Base-by-base conservation (phyloP, 2,113 vertebrate genomes). In the Galeopterus variegatus region DNA sequence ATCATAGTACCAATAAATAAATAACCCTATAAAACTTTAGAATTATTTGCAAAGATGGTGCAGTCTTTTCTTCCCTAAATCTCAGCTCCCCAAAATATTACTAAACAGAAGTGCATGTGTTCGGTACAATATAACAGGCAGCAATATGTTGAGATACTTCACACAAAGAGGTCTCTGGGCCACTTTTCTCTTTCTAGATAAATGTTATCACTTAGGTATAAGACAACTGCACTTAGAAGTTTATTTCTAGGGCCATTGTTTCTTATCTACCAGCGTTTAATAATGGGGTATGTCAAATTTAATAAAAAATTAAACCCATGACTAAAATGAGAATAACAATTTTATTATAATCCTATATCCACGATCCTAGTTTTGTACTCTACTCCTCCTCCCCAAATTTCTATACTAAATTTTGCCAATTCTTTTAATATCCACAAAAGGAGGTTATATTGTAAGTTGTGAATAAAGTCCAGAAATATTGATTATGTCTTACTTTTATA, bases 41-140 rank as follows among this genome's bases (percentile, higher is more conserved):
- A 92, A 96, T 96, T 85, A 97, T 65, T 91, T 73, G 76, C 75
- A 84, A 94, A 79, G 52, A 97, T 87, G 77, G 93, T 95, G 41
- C 92, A 93, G 94, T 89, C 97, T 98, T 95, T 97, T 93, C 96
- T 97, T 93, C 96, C 96, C 96, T 82, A 96, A 96, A 95, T 97
- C 98, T 97, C 97, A 92, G 93, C 93, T 97, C 97, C 97, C 93
- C 97, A 98, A 98, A 98, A 98, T 97, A 98, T 98, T 98, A 98
- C 97, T 97, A 98, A 98, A 98, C 98, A 98, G 95, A 97, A 97
- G 97, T 97, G 56, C 36, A 92, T 98, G 98, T 98, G 98, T 98
- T 96, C 97, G 4, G 97, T 96, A 97, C 97, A 98, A 97, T 97
- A 97, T 97, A 97, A 92, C 97, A 97, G 96, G 80, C 96, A 90